A percentile compares a stretch with the other conserved stretches of the same genome.
phyloP scores from a whole-genome alignment of 2,888 invertebrate genomes.

The Melikaiella ostensackeni region DNA sequence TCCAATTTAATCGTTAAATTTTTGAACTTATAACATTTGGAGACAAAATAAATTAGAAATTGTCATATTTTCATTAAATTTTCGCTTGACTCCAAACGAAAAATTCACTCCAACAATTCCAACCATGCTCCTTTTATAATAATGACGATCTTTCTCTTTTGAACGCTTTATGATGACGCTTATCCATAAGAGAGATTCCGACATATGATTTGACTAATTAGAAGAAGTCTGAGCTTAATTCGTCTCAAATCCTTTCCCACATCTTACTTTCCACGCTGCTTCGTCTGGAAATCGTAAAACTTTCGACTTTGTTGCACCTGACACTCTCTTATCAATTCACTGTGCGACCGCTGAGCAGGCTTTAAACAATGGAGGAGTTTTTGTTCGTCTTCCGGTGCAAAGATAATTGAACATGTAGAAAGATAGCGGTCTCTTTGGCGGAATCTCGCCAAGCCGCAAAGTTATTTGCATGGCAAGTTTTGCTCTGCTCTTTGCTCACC shows the following conservation, averaged over 20 bases:
- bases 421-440: constrained; percentile 37
- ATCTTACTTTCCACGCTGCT: background rate
- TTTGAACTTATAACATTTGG: too few relatives aligned
- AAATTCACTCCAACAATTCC: background rate
- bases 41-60: background rate
- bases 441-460: constrained; percentile 55
- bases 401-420: constrained; percentile 38
- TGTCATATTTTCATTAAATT: background rate
- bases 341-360: constrained; percentile 22
- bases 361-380: constrained; percentile 30
- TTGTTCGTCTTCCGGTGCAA: constrained; percentile 27
- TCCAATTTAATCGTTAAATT: too few relatives aligned
- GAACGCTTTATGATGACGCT: background rate
- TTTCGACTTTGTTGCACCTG: constrained; percentile 20
- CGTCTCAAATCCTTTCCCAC: background rate
- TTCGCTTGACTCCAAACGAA: background rate
- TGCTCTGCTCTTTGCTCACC: constrained; percentile 40
- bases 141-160: background rate
- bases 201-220: background rate
- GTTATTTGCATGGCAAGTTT: constrained; percentile 60
- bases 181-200: background rate
- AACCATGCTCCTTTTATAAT: too few relatives aligned
- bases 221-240: background rate
- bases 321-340: constrained; percentile 21
- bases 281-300: constrained; percentile 12